These are phyloP conservation scores for Tricholauxania praeusta DNA, from an alignment of 2,888 invertebrate species.

Conservation along the genomic window DNA sequence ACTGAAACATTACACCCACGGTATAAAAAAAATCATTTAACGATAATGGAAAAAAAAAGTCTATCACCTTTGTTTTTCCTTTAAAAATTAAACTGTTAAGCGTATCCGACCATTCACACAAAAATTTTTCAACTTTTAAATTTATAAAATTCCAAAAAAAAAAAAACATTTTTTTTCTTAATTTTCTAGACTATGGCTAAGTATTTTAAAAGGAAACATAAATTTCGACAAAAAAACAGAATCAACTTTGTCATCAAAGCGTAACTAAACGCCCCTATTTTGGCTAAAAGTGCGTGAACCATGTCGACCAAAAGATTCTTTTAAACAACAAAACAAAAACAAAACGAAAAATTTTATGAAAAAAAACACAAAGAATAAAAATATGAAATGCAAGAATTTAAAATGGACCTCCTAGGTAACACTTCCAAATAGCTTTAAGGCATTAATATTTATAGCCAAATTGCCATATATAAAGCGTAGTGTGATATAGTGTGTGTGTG, in stretches of 20 bases:
- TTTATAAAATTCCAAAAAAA: neutral
- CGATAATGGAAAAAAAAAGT: neutral
- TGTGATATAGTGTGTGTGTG: neutral
- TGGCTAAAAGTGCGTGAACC: constrained; percentile 62
- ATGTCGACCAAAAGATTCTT: constrained; percentile 50
- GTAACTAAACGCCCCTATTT: constrained; percentile 66
- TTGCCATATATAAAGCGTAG: neutral
- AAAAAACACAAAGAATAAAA: constrained; percentile 9
- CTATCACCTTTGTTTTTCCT: constrained; percentile 20
- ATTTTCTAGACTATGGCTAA: neutral
- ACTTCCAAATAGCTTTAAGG: constrained; percentile 2
- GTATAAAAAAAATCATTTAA: neutral
- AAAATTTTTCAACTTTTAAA: constrained; percentile 16
- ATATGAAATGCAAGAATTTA: constrained; percentile 47
- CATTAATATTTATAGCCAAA: constrained; percentile 4
- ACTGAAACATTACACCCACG: too few species aligned
- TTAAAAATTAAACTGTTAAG: constrained; percentile 3
- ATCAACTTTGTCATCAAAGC: constrained; percentile 67
- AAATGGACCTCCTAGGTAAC: constrained; percentile 59
- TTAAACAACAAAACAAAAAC: constrained; percentile 44
- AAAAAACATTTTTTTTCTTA: neutral
- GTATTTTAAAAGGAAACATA: constrained; percentile 10
- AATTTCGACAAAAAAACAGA: constrained; percentile 24
- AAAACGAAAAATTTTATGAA: constrained; percentile 38
- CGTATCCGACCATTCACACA: constrained; percentile 16